Evolutionary conservation across 2,888 invertebrate genomes (phyloP).

Genomic region (Leucozona laternaria): DNA sequence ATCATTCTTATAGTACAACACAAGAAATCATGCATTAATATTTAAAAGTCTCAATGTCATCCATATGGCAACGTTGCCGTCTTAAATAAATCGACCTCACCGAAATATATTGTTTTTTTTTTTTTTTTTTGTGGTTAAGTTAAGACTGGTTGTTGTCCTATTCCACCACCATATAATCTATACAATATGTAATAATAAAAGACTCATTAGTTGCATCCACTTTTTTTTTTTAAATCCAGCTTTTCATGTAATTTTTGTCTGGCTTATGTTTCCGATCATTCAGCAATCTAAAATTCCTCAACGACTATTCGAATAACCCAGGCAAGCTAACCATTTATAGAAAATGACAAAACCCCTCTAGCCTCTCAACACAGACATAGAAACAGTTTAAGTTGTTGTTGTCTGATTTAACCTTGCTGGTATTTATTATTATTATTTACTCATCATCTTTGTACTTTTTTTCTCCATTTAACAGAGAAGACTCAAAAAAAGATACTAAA

Average conservation of each 20-base stretch:
- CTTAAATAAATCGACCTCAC: background rate
- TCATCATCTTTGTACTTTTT: slow-evolving; percentile 16
- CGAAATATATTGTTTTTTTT: background rate
- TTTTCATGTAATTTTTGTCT: slow-evolving; percentile 34
- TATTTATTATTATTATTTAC: slow-evolving; percentile 41
- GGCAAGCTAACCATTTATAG: slow-evolving; percentile 29
- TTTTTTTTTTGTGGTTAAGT: no score
- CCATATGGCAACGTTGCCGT: background rate
- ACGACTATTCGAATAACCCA: background rate
- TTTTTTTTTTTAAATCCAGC: slow-evolving; percentile 1
- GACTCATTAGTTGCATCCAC: slow-evolving; percentile 19
- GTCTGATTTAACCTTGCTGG: slow-evolving; percentile 59
- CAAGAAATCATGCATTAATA: background rate
- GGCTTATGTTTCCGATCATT: slow-evolving; percentile 39
- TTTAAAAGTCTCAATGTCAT: slow-evolving; percentile 10
- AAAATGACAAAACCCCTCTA: slow-evolving; percentile 29
- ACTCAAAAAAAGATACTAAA: slow-evolving; percentile 12
- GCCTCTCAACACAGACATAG: slow-evolving; percentile 1
- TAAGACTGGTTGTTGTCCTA: slow-evolving; percentile 8
- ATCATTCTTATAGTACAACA: background rate
- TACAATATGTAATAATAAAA: background rate
- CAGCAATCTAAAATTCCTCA: slow-evolving; percentile 42
- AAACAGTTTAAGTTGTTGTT: background rate
- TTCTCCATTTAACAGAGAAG: slow-evolving; percentile 8
- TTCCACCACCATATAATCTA: background rate